Base-by-base conservation (phyloP, 1,140 invertebrate species). In the Hesperophylax magnus region DNA sequence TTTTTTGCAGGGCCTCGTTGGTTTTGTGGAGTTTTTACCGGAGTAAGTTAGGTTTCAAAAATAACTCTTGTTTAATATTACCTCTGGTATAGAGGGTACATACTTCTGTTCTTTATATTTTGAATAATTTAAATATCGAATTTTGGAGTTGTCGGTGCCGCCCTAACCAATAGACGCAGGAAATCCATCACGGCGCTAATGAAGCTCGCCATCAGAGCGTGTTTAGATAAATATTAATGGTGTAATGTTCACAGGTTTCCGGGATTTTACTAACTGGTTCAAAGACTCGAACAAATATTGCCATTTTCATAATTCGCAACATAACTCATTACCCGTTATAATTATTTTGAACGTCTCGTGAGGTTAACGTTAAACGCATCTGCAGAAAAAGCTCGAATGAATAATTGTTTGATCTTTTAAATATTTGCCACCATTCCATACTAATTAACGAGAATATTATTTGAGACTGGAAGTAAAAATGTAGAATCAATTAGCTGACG, bases 101-200 rank as follows among this genome's bases (percentile, higher is more conserved):
- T 47, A 47, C 39, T 47, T 47, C 9, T 47, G 39, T 14, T 47
- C 39, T 47, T 14, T 14, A 47, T 47, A 14, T 47, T 47, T 47
- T 14, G 39, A 47, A 47, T 39, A 27, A 69, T 69, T 69, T 67
- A 17, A 17, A 31, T n/a, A 69, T 18, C 65, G 58, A 61, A 69
- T 69, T 69, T 39, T 69, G 65, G 24, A 47, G 18, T 34, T 14
- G 20, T 31, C 65, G 34, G 17, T 20, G 58, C 18, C 58, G 61
- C 67, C 72, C 3, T 24, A 24, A 31, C 24, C 53, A 56, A 24
- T 60, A 56, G 54, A 56, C 54, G 15, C 74, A 22, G 56, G 52
- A 60, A 34, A 76, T 76, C 58, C 74, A 76, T 76, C 74, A 76
- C 18, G 71, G 54, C 74, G 27, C 54, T 76, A 76, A 76, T 76